phyloP scores from a whole-genome alignment of 2,113 vertebrate genomes.

The Mola mola region DNA sequence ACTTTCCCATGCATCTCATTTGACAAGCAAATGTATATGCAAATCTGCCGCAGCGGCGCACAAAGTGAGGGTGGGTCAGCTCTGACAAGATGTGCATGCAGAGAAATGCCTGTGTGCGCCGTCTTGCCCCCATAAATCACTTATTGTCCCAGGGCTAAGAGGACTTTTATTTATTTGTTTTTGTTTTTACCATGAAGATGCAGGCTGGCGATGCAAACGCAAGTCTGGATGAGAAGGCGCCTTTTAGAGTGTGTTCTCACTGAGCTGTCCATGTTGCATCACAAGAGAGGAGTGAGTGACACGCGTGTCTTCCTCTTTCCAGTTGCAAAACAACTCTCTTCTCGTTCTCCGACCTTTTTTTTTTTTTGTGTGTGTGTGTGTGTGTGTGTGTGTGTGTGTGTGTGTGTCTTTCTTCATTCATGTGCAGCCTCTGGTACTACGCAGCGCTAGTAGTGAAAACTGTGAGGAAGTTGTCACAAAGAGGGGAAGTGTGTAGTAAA shows the following conservation, averaged over 20 bases:
- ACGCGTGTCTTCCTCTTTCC: constrained; percentile 71
- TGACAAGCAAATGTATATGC: constrained; percentile 75
- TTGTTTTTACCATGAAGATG: no score
- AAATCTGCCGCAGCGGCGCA: constrained; percentile 42
- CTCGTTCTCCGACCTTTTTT: constrained; percentile 10
- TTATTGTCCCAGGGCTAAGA: constrained; percentile 11
- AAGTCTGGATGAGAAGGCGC: no score
- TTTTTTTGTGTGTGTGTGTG: constrained; percentile 18
- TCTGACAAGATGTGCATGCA: background rate
- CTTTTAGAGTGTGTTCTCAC: no score
- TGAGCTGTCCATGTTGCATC: constrained; percentile 62
- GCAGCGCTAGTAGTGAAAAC: constrained; percentile 48
- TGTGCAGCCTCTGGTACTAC: constrained; percentile 52
- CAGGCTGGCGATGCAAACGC: background rate
- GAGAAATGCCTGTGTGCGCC: constrained; percentile 25
- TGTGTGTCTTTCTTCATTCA: constrained; percentile 71
- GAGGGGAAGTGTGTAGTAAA: constrained; percentile 78
- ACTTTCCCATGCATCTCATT: constrained; percentile 54
- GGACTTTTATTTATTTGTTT: no score
- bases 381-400: constrained; percentile 14
- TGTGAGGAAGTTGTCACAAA: constrained; percentile 75
- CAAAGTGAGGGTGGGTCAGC: constrained; percentile 20
- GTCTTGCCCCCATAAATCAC: constrained; percentile 38
- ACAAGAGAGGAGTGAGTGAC: constrained; percentile 63
- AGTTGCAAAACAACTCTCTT: constrained; percentile 71